These are phyloP conservation scores for Tortrix viridana DNA, from an alignment of 2,888 invertebrate genomes.

Conservation along the genomic window DNA sequence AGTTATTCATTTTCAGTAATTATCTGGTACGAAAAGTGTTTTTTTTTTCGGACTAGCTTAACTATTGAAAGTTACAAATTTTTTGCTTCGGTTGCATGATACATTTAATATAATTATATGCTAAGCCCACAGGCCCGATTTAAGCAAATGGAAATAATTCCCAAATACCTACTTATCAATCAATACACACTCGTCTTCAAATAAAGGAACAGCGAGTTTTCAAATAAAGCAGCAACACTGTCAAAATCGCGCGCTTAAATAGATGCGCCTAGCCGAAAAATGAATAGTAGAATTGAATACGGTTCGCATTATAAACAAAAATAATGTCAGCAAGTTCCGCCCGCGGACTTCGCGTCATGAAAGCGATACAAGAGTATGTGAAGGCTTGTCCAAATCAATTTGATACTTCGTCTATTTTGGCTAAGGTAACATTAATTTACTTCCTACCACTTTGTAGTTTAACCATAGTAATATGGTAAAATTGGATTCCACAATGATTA, in stretches of 20 bases:
- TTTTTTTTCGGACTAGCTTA: no score
- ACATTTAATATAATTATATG: no score
- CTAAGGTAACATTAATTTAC: slow-evolving; percentile 46
- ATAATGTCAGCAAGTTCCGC: slow-evolving; percentile 41
- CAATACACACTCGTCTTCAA: no score
- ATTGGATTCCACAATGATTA: no score
- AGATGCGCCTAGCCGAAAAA: not conserved
- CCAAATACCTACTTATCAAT: no score
- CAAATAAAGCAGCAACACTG: not conserved
- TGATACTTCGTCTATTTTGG: slow-evolving; percentile 49
- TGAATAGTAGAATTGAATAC: not conserved
- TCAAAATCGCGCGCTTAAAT: not conserved
- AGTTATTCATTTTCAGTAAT: no score
- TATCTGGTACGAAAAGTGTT: no score
- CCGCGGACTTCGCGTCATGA: slow-evolving; percentile 50
- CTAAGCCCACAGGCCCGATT: no score
- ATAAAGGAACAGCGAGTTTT: not conserved
- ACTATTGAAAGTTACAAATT: no score
- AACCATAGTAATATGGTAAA: no score
- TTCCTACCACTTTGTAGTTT: not conserved
- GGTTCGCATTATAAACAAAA: not conserved
- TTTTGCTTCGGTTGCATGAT: no score
- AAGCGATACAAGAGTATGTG: slow-evolving; percentile 46
- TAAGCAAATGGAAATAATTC: no score
- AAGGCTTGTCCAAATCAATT: slow-evolving; percentile 44